Percentiles rank a stretch among this genome's conserved stretches.
These are phyloP conservation scores for Polypterus bichir DNA, from an alignment of 2,113 vertebrate genomes.

Conservation along the genomic window DNA sequence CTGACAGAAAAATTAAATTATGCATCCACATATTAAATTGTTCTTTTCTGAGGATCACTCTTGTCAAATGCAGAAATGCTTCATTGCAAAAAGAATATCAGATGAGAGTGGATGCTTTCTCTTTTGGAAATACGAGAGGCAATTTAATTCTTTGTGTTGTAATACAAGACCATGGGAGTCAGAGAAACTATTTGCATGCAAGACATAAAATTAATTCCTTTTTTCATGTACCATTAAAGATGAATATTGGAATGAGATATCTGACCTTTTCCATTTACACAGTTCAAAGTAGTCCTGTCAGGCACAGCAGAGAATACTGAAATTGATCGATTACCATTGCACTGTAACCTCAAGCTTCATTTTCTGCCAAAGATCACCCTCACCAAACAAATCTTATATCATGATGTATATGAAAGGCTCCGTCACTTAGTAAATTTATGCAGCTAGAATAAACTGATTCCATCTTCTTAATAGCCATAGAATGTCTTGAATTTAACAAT, in stretches of 20 bases:
- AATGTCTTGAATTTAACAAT: too few species aligned
- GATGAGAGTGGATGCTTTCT: not conserved
- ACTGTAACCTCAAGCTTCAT: not conserved
- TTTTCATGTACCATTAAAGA: conserved; percentile 39
- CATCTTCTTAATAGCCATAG: too few species aligned
- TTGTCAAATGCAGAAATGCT: not conserved
- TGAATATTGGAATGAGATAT: conserved; percentile 29
- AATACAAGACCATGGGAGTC: conserved; percentile 39
- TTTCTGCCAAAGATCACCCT: not conserved
- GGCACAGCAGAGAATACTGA: not conserved
- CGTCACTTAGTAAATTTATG: too few species aligned
- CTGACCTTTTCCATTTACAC: conserved; percentile 23
- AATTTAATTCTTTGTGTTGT: conserved; percentile 27
- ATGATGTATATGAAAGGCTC: too few species aligned
- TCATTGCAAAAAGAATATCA: not conserved
- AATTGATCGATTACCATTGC: not conserved
- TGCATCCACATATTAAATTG: too few species aligned
- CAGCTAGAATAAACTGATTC: too few species aligned
- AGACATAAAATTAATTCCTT: conserved; percentile 44
- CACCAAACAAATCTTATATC: too few species aligned
- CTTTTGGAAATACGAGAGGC: conserved; percentile 46
- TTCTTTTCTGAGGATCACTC: too few species aligned
- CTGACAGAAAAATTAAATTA: too few species aligned
- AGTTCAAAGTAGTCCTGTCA: conserved; percentile 2
- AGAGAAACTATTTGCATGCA: conserved; percentile 42